phyloP scores from a whole-genome alignment of 2,888 invertebrate species.

The Parasteatoda lunata region DNA sequence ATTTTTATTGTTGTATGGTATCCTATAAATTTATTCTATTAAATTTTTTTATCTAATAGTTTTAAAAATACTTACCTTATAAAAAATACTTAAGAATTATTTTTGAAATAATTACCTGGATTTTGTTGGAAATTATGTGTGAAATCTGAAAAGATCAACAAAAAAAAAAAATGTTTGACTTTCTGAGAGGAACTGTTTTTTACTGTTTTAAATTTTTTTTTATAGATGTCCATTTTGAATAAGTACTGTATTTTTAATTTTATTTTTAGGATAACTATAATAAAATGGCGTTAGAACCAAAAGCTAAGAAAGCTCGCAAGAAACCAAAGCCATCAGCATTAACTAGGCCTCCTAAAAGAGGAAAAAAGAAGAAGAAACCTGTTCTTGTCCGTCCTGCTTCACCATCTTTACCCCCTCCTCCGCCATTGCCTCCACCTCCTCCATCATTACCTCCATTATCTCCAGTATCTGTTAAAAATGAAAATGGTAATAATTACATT shows the following conservation, averaged over 20 bases:
- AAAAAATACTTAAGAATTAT: neutral
- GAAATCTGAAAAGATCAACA: no score
- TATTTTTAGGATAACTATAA: slow-evolving; percentile 85
- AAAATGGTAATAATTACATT: slow-evolving; percentile 13
- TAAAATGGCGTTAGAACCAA: slow-evolving; percentile 83
- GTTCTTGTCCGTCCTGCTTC: slow-evolving; percentile 76
- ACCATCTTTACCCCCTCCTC: slow-evolving; percentile 70
- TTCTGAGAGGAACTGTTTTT: neutral
- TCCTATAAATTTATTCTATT: no score
- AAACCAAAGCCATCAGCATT: slow-evolving; percentile 75
- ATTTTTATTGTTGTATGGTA: no score
- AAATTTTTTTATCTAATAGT: neutral
- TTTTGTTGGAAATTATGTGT: neutral
- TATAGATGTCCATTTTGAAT: slow-evolving; percentile 7
- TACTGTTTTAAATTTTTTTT: neutral
- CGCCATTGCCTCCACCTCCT: slow-evolving; percentile 13
- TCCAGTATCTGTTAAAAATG: slow-evolving; percentile 1
- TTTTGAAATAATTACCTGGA: neutral
- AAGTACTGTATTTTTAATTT: neutral
- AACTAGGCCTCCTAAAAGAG: slow-evolving; percentile 75
- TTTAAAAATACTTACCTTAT: neutral
- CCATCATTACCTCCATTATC: slow-evolving; percentile 19
- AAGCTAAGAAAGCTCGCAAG: slow-evolving; percentile 81
- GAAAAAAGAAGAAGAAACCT: slow-evolving; percentile 79
- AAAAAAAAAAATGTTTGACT: no score